Percentiles rank a stretch among this genome's conserved stretches.
Conservation (phyloP, 2,888 invertebrate genomes). For the Ophion slaviceki region DNA sequence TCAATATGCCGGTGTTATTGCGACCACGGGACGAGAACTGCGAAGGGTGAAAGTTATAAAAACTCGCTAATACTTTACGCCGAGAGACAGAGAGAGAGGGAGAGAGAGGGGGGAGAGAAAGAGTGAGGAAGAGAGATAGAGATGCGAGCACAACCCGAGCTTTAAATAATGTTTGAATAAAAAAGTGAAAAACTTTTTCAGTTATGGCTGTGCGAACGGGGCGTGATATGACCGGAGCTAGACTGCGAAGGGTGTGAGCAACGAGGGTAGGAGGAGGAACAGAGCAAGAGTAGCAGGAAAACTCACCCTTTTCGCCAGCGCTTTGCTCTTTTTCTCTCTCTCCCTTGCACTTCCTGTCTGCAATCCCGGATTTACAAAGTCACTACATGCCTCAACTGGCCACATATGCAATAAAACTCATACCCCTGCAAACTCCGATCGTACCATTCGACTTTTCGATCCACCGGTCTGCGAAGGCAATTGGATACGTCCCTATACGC, state of each 20-base stretch:
- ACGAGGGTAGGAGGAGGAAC: conserved; percentile 5
- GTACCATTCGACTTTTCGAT: conserved; percentile 45
- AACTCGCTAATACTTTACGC: conserved; percentile 65
- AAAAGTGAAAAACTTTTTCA: conserved; percentile 71
- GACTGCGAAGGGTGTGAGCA: conserved; percentile 28
- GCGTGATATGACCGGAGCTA: conserved; percentile 51
- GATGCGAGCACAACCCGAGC: conserved; percentile 58
- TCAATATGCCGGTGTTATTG: conserved; percentile 53
- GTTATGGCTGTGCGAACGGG: conserved; percentile 61
- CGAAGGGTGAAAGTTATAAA: conserved; percentile 62
- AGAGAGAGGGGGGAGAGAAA: conserved; percentile 21
- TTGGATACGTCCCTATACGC: conserved; percentile 15
- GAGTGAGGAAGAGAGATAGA: conserved; percentile 16
- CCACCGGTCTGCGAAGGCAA: conserved; percentile 25
- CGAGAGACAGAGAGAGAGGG: conserved; percentile 27
- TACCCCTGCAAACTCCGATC: conserved; percentile 13
- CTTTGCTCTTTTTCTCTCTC: conserved; percentile 29
- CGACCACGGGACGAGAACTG: conserved; percentile 34
- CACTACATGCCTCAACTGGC: conserved; percentile 26
- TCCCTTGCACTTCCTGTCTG: conserved; percentile 23
- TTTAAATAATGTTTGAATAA: conserved; percentile 72
- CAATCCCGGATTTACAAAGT: conserved; percentile 56
- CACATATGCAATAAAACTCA: conserved; percentile 51
- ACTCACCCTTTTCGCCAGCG: conserved; percentile 44
- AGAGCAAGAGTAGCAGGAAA: conserved; percentile 27